Base-by-base conservation (phyloP, 2,888 invertebrate species). In the Tromatobia lineatoria region DNA sequence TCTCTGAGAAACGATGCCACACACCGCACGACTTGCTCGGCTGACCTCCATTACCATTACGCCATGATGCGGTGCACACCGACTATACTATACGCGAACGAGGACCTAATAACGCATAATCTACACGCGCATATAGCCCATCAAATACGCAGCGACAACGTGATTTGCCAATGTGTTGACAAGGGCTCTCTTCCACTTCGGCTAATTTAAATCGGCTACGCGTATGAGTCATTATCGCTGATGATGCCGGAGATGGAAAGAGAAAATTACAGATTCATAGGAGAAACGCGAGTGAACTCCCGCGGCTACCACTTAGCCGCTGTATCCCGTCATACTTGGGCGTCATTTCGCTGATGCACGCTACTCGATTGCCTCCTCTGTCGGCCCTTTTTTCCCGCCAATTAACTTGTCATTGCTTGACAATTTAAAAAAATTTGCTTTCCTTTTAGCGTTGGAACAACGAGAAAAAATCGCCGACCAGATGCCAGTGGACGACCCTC, bases 1-100 rank as follows among this genome's bases (percentile, higher is more conserved):
- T 18, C 61, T 57, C 20, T 47, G 45, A 20, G 64, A 75, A 29
- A 64, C 20, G 50, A 23, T 23, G 38, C 11, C 1, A 77, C 45
- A 34, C 67, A 20, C 47, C 45, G 34, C 59, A 69, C 34, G 69
- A 59, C 69, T 23, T 15, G 59, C 69, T 69, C 69, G 77, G 15
- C 69, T 57, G 47, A 47, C 67, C 67, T 77, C 59, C 45, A 57
- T 77, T 69, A 77, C 45, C 69, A 67, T 54, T 77, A 77, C 29
- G 69, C 25, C 54, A 67, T 67, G 42, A 38, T 38, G 66, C 54
- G 54, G 20, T 6, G 25, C 25, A n/a, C 23, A 25, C 25, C 42
- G n/a, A n/a, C 23, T 4, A 23, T 8, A 23, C 15, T 15, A 18
- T 57, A 42, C 42, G 42, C 57, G n/a, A 6, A 10, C 6, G 54